Base-by-base conservation (phyloP, 2,888 invertebrate species). In the Ectobius pallidus region DNA sequence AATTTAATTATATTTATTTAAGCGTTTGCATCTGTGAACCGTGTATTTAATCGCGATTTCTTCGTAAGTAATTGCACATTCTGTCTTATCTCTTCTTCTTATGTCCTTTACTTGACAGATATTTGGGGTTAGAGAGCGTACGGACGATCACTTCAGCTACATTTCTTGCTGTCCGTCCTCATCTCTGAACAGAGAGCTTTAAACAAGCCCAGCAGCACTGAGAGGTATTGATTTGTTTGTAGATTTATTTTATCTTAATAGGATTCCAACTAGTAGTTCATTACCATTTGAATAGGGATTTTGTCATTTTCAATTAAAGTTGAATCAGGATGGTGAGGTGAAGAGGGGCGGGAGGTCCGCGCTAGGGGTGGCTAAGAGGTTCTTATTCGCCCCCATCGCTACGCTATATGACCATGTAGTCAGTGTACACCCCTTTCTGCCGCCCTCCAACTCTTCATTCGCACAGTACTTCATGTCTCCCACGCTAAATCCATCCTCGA, bases 221-320 rank as follows among this genome's bases (percentile, higher is more conserved):
- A 30, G 44, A 16, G 46, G 46, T 72, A 75, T 74, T 73, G 76
- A 76, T 75, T 75, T 75, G 75, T 75, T 75, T 75, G 75, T 75
- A 76, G 75, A 76, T 76, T 76, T 74, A 75, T 76, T 75, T 75
- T 75, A 76, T 77, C 76, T 75, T 76, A 77, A 77, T 77, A 74
- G 77, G 76, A 76, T 76, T 76, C 71, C 72, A 49, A 46, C 73
- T 73, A 76, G 74, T 75, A 75, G 73, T 73, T 73, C 76, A 77
- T 76, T 77, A 76, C 76, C 77, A 77, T 77, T 74, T 77, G 74
- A 77, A 77, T 77, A 73, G 76, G 76, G 77, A 77, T 76, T 77
- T 76, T 74, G 76, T 77, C 77, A 75, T 75, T 77, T 77, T 76
- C 77, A 77, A 77, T 77, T 77, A 77, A 77, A 77, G 76, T 77